phyloP scores from a whole-genome alignment of 2,888 invertebrate species.

The Rhyacophila evoluta region DNA sequence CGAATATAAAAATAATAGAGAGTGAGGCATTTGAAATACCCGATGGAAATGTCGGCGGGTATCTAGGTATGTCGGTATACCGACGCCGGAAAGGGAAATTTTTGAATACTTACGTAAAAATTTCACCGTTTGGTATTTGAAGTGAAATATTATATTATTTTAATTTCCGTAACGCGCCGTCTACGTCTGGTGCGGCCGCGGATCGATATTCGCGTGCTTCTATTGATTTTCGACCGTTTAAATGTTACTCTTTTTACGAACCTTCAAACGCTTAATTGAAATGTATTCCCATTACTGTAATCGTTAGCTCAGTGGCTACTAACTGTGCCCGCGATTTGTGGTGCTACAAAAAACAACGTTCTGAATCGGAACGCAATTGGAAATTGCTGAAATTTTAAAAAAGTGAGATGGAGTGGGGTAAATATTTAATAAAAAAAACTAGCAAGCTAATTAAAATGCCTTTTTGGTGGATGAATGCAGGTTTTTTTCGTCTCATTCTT shows the following conservation, averaged over 20 bases:
- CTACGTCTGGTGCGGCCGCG: neutral
- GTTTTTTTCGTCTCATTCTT: too few relatives aligned
- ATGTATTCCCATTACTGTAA: neutral
- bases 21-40: neutral
- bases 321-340: too few relatives aligned
- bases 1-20: too few relatives aligned
- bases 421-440: too few relatives aligned
- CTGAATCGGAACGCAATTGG: too few relatives aligned
- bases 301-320: too few relatives aligned
- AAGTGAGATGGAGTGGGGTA: too few relatives aligned
- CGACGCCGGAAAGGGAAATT: neutral
- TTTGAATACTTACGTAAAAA: neutral
- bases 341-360: too few relatives aligned
- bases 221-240: neutral
- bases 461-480: too few relatives aligned
- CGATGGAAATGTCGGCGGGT: neutral
- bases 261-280: neutral
- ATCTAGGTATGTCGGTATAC: neutral
- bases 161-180: neutral
- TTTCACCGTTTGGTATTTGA: neutral
- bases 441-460: too few relatives aligned
- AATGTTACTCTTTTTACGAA: neutral
- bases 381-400: too few relatives aligned
- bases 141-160: constrained; percentile 11
- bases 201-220: constrained; percentile 5